These are phyloP conservation scores for Dreissena rostriformis DNA, from an alignment of 1,140 invertebrate genomes.

Conservation along the genomic window DNA sequence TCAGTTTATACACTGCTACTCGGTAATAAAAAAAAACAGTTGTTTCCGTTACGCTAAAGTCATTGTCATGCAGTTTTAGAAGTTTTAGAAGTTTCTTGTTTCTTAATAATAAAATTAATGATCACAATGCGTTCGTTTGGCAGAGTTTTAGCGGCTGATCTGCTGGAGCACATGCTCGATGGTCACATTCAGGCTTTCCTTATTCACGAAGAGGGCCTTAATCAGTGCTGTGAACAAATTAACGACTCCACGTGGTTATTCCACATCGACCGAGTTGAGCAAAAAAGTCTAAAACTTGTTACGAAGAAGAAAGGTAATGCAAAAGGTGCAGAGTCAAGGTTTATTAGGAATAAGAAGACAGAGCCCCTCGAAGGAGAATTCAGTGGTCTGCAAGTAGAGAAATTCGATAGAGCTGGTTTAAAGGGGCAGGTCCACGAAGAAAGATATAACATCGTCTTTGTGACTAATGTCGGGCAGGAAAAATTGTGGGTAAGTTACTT, in stretches of 20 bases:
- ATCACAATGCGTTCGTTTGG: background rate
- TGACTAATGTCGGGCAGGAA: background rate
- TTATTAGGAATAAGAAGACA: background rate
- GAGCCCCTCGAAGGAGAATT: conserved; percentile 9
- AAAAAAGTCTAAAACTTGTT: background rate
- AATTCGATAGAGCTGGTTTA: background rate
- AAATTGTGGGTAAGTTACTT: conserved; percentile 6
- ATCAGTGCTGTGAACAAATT: background rate
- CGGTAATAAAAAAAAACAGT: too few species aligned
- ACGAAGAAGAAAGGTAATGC: conserved; percentile 5
- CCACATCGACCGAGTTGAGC: background rate
- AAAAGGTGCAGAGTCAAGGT: background rate
- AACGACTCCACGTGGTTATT: background rate
- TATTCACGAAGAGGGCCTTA: conserved; percentile 21
- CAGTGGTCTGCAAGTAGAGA: conserved; percentile 11
- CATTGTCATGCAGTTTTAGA: too few species aligned
- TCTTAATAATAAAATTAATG: too few species aligned
- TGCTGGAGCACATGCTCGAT: background rate
- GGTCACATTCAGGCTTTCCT: conserved; percentile 1
- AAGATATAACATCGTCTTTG: conserved; percentile 31
- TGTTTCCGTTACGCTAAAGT: too few species aligned
- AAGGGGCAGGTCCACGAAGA: conserved; percentile 45
- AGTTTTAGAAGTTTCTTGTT: too few species aligned
- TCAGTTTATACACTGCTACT: too few species aligned
- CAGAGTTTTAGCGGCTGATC: conserved; percentile 19